Evolutionary conservation across 2,113 vertebrate species (phyloP), one percentile per base, ranked within the genome.

Genomic region (Orycteropus afer): DNA sequence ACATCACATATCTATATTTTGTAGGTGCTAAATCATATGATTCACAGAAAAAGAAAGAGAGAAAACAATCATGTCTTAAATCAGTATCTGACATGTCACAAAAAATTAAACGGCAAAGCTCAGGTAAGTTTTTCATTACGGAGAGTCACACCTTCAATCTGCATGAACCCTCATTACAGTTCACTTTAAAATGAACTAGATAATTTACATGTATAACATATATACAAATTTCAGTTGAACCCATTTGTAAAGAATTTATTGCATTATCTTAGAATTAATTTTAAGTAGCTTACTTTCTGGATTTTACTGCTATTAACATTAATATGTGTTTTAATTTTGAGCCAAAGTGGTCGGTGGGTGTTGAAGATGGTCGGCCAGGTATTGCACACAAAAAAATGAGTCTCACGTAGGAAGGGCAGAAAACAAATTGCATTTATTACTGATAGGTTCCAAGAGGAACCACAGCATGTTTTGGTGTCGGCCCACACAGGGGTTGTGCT

Each of bases 41-140:
- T 10, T 57, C 13, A 78, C 5, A 55, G 18, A 14, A 57, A 2
- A 49, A 71, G 0, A 14, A 3, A n/a, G 11, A 79, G 32, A 2
- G 20, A 20, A 25, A 71, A 9, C 0, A 3, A 3, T 76, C 53
- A 25, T n/a, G 37, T 83, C 5, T 22, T 27, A 57, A 53, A 18
- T 57, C 89, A n/a, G 1, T 49, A 63, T 71, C 80, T 73, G 69
- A 92, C 25, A 5, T 9, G 40, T 57, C 18, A 37, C 5, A 74
- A 6, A 23, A 61, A 3, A 25, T 40, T 82, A 1, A 27, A 59
- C n/a, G n/a, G 42, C 79, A 47, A 27, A 45, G 80, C 2, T 3
- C 57, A 89, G 86, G 97, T 97, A 97, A 96, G 71, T 86, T 77
- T 86, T 57, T 88, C 69, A 77, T 49, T 25, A 76, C 32, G 69